Conservation (phyloP, 2,888 invertebrate genomes). For the Drosophila melanosoma region DNA sequence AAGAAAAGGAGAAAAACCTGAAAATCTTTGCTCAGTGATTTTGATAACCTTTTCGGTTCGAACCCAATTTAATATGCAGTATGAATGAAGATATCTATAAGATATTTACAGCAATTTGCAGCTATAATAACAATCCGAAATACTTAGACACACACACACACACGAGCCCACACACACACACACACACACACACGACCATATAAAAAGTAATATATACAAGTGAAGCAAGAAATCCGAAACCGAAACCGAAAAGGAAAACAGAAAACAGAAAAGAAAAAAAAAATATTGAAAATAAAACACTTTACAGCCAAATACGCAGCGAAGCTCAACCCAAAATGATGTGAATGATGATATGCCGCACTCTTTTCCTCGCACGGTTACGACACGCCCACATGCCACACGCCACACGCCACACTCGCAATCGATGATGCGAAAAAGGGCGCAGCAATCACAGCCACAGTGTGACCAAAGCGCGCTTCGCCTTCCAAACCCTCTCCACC, state of each 20-base stretch:
- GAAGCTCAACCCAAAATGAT: constrained; percentile 54
- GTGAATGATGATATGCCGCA: constrained; percentile 41
- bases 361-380: background rate
- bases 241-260: background rate
- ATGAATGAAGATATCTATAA: constrained; percentile 50
- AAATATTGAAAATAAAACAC: constrained; percentile 62
- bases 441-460: constrained; percentile 56
- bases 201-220: constrained; percentile 27
- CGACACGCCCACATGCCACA: background rate
- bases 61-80: constrained; percentile 45
- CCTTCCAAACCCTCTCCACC: background rate
- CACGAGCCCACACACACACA: background rate
- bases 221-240: background rate
- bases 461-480: constrained; percentile 23
- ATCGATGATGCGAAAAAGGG: constrained; percentile 77
- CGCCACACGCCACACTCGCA: constrained; percentile 18
- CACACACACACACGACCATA: background rate
- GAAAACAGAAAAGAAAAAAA: constrained; percentile 23
- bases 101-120: constrained; percentile 57
- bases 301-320: constrained; percentile 47
- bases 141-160: constrained; percentile 1
- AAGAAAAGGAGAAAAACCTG: background rate
- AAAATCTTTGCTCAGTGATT: constrained; percentile 28
- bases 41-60: constrained; percentile 13
- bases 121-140: constrained; percentile 52